Conservation (phyloP, 2,888 invertebrate genomes). For the Mylabris sibirica region DNA sequence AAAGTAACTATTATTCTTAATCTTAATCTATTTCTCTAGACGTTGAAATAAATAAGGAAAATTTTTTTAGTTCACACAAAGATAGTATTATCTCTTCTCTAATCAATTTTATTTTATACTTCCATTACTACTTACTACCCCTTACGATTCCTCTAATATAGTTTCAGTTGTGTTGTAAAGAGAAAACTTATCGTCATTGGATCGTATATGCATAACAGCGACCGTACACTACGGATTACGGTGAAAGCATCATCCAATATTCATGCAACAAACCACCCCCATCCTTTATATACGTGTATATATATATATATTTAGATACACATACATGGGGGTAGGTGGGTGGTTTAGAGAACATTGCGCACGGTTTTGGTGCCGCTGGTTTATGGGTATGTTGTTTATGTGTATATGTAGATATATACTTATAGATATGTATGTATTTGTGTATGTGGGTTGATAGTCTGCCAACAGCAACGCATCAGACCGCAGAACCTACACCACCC, state of each 20-base stretch:
- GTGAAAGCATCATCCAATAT: constrained; percentile 14
- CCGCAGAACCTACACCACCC: constrained; percentile 22
- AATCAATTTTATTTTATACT: background rate
- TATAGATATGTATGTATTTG: background rate
- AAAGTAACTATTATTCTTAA: background rate
- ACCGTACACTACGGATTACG: constrained; percentile 6
- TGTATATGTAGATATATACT: background rate
- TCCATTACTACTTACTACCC: background rate
- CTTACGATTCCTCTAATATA: too few relatives aligned
- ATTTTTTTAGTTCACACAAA: too few relatives aligned
- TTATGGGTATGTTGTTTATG: background rate
- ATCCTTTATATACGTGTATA: background rate
- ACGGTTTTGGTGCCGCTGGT: constrained; percentile 10
- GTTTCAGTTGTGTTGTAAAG: constrained; percentile 2
- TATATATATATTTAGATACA: background rate
- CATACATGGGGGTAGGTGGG: background rate
- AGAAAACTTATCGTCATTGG: constrained; percentile 12
- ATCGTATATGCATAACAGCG: constrained; percentile 10
- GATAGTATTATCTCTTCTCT: background rate
- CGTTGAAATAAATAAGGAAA: background rate
- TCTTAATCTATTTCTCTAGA: background rate
- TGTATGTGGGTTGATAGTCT: constrained; percentile 17
- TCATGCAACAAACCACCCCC: constrained; percentile 9
- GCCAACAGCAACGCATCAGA: constrained; percentile 22
- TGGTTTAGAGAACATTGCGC: background rate